Percentiles rank a stretch among this genome's conserved stretches.
Evolutionary conservation across 2,797 vertebrate species (phyloP).

Genomic region (Sebastolobus altivelis): DNA sequence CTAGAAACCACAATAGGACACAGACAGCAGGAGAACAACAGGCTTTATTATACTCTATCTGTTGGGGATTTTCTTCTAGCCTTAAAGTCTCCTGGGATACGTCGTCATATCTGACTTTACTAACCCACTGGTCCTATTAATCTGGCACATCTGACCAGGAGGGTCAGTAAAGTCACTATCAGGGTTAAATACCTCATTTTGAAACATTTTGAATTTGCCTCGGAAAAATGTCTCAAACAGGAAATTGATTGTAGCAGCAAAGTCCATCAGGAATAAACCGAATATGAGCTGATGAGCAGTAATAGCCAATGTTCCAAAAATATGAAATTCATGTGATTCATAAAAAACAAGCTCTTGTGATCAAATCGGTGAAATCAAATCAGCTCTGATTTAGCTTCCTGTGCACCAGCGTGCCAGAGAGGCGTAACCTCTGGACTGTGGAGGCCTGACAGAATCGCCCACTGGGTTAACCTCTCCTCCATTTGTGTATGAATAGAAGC

Average conservation of each 20-base stretch:
- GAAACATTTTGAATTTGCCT: neutral
- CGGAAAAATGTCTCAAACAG: neutral
- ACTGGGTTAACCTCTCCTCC: slow-evolving; percentile 67
- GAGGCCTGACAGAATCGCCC: slow-evolving; percentile 69
- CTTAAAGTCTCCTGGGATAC: slow-evolving; percentile 57
- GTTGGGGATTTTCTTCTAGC: slow-evolving; percentile 51
- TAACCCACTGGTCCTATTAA: neutral
- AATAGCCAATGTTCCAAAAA: neutral
- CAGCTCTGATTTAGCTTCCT: neutral
- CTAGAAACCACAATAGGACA: slow-evolving; percentile 63
- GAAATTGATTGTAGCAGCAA: neutral
- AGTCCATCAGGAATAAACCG: neutral
- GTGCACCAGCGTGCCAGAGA: slow-evolving; percentile 4
- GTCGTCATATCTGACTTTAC: slow-evolving; percentile 28
- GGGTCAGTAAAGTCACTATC: neutral
- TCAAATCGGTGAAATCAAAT: neutral
- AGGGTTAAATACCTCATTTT: neutral
- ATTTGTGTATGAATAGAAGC: slow-evolving; percentile 86
- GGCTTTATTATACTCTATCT: slow-evolving; percentile 61
- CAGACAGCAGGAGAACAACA: slow-evolving; percentile 70
- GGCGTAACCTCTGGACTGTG: slow-evolving; percentile 38
- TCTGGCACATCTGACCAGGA: slow-evolving; percentile 16
- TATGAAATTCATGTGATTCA: neutral
- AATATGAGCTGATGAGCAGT: neutral
- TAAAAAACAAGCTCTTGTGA: neutral